phyloP scores from a whole-genome alignment of 2,113 vertebrate genomes.

The Lipophrys pholis region DNA sequence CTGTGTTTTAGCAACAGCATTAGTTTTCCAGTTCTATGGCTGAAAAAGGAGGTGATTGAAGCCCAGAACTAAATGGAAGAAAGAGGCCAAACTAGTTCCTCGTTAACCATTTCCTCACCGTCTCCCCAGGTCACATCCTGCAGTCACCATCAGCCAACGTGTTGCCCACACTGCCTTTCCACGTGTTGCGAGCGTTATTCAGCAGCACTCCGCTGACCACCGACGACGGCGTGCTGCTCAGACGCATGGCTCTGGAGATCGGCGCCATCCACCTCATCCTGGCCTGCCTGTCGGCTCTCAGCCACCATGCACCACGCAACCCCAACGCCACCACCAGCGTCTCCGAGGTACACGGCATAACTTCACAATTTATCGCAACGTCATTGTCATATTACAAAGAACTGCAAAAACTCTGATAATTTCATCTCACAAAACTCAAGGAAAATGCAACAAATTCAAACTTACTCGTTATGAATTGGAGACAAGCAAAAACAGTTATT shows the following conservation, averaged over 20 bases:
- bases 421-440: no score
- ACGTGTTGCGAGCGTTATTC: slow-evolving; percentile 93
- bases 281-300: slow-evolving; percentile 97
- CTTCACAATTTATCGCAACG: no score
- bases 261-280: slow-evolving; percentile 97
- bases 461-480: no score
- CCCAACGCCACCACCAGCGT: slow-evolving; percentile 89
- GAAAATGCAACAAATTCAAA: no score
- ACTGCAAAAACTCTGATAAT: no score
- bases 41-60: no score
- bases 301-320: slow-evolving; percentile 95
- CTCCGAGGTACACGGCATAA: slow-evolving; percentile 89
- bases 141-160: slow-evolving; percentile 98
- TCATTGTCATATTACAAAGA: no score
- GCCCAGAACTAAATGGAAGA: no score
- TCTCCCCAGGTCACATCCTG: slow-evolving; percentile 91
- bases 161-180: slow-evolving; percentile 96
- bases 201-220: slow-evolving; percentile 94
- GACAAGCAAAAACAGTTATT: no score
- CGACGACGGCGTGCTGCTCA: slow-evolving; percentile 93
- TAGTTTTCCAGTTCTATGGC: no score
- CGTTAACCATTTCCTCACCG: background rate
- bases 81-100: no score
- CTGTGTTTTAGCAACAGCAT: no score
- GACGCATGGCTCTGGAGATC: slow-evolving; percentile 97